phyloP scores from a whole-genome alignment of 1,140 invertebrate genomes.

The Neodiprion virginianus region DNA sequence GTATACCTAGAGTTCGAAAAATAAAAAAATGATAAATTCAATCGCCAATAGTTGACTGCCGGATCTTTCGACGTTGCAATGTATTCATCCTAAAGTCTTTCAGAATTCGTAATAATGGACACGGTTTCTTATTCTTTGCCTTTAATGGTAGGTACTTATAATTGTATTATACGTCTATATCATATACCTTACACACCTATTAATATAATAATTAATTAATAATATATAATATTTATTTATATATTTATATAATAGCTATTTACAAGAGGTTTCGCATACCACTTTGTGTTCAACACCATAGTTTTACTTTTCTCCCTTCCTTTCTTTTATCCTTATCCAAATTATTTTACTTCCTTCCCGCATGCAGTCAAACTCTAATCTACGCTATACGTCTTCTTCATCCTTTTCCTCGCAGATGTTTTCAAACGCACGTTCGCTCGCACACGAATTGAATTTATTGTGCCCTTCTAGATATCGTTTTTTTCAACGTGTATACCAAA shows the following conservation, averaged over 20 bases:
- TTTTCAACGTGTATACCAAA: no score
- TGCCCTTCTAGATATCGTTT: no score
- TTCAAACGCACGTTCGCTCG: conserved; percentile 6
- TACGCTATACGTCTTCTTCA: neutral
- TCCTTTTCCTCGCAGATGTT: neutral
- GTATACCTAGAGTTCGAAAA: no score
- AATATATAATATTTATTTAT: conserved; percentile 44
- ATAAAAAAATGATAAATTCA: neutral
- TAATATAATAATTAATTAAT: conserved; percentile 40
- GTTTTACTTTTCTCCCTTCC: conserved; percentile 16
- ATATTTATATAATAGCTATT: conserved; percentile 54
- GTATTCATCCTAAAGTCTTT: neutral
- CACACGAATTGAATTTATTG: no score
- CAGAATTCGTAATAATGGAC: conserved; percentile 3
- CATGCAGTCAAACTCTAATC: conserved; percentile 4
- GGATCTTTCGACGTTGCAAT: neutral
- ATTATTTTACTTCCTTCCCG: conserved; percentile 7
- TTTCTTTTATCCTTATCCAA: conserved; percentile 27
- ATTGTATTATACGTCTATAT: conserved; percentile 39
- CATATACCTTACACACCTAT: conserved; percentile 51
- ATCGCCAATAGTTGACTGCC: neutral
- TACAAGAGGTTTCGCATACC: conserved; percentile 49
- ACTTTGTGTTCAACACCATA: conserved; percentile 26
- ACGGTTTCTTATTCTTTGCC: conserved; percentile 25
- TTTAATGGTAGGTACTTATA: conserved; percentile 50